Evolutionary conservation across 1,140 invertebrate genomes (phyloP), one percentile per base, ranked within the genome.

Genomic region (Polypedilum pembai): DNA sequence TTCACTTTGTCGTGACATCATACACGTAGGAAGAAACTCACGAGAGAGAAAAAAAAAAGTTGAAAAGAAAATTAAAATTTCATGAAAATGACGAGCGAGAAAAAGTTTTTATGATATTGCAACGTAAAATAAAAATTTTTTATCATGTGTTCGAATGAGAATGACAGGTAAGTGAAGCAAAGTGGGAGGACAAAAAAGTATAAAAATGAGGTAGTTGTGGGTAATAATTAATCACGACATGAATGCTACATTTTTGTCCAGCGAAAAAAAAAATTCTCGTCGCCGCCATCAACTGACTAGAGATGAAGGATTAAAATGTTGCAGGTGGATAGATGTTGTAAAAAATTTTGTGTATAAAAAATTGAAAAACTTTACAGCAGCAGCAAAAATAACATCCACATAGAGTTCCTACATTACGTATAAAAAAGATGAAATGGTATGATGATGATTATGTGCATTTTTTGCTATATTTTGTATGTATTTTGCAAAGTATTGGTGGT

Each of bases 161-260:
- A 33, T 33, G 24, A 5, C 24, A 33, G 24, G 24, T 33, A 33
- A 33, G 24, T 33, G 24, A 33, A 33, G 24, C 5, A 5, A 33
- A 33, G 24, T 33, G 5, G 1, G 24, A 33, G 24, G 24, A 33
- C 45, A n/a, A 56, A n/a, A 45, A 45, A 56, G 45, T 1, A 56
- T 4, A 4, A 56, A 56, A 56, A 56, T 56, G 45, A 56, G 45
- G 45, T 15, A 56, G 12, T 15, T 4, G 45, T 56, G 45, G 45
- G 45, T 56, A 56, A 56, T 56, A 56, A 56, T 56, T 56, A 56
- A 56, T 56, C 45, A 56, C 45, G 45, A 56, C 45, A 56, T 56
- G 45, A 56, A 56, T 56, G 45, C 12, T 56, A 15, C 45, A 56
- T 56, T 56, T 56, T 56, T 12, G n/a, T 15, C 45, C 45, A 56